A percentile compares a stretch with the other conserved stretches of the same genome.
Conservation (phyloP, 1,140 invertebrate species). For the Himalopsyche phryganea region DNA sequence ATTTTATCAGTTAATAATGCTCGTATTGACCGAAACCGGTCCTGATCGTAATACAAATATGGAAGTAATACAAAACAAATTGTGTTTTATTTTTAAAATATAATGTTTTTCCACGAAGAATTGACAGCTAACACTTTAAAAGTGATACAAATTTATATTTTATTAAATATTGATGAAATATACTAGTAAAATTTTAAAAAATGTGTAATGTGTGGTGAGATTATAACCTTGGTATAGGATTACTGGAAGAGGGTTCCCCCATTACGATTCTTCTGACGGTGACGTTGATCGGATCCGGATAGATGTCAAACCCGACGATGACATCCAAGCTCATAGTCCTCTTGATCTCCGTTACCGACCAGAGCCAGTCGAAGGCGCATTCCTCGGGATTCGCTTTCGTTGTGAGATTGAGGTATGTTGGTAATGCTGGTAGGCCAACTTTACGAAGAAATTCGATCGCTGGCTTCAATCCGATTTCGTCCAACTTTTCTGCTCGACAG, state of each 20-base stretch:
- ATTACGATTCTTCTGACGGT: conserved; percentile 60
- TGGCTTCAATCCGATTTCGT: conserved; percentile 59
- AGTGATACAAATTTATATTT: no score
- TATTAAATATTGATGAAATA: no score
- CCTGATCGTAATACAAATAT: no score
- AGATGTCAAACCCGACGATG: conserved; percentile 66
- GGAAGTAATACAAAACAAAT: no score
- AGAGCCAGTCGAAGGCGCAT: conserved; percentile 59
- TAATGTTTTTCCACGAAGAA: no score
- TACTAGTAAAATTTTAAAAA: no score
- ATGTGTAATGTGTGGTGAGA: no score
- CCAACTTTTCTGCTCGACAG: conserved; percentile 56
- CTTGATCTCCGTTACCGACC: conserved; percentile 60
- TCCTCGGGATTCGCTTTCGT: conserved; percentile 36
- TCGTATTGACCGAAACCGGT: no score
- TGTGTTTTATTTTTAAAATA: no score
- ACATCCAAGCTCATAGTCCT: conserved; percentile 61
- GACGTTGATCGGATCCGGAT: conserved; percentile 63
- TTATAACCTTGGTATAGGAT: conserved; percentile 68
- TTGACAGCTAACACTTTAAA: no score
- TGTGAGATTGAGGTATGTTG: conserved; percentile 54
- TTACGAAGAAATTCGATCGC: conserved; percentile 56
- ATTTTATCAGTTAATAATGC: no score
- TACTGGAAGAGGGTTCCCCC: conserved; percentile 57
- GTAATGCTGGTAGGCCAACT: conserved; percentile 57